These are phyloP conservation scores for Corvus moneduloides DNA, from an alignment of 2,113 vertebrate species.

Conservation along the genomic window DNA sequence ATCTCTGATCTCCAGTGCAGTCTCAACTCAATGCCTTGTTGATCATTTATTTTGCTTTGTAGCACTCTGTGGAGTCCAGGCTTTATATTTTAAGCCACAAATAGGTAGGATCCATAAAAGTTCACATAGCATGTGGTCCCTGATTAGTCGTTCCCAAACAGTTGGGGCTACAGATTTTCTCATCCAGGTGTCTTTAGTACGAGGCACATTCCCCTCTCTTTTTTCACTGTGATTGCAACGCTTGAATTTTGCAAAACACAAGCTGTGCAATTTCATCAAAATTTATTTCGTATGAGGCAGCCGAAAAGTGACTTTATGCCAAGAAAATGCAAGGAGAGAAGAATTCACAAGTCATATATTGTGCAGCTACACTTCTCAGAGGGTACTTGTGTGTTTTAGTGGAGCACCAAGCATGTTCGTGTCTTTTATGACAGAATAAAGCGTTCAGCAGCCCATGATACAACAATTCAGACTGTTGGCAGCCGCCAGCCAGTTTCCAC, in stretches of 20 bases:
- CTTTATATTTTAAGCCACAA: background rate
- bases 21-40: background rate
- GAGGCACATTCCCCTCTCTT: background rate
- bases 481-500: slow-evolving; percentile 70
- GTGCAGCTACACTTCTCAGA: slow-evolving; percentile 41
- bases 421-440: slow-evolving; percentile 67
- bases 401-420: slow-evolving; percentile 58
- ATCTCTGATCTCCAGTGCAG: background rate
- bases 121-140: background rate
- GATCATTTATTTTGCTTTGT: background rate
- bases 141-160: background rate
- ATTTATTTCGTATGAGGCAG: background rate
- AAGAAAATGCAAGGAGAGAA: slow-evolving; percentile 2
- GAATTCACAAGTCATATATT: background rate
- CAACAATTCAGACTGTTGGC: slow-evolving; percentile 74
- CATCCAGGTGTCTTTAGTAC: background rate
- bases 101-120: background rate
- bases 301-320: background rate
- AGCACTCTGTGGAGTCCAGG: background rate
- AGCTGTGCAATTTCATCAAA: background rate
- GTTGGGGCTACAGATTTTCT: background rate
- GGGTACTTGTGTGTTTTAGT: slow-evolving; percentile 53
- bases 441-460: slow-evolving; percentile 61
- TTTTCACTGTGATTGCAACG: background rate
- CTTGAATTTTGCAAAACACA: background rate